Evolutionary conservation across 2,113 vertebrate species (phyloP).

Genomic region (Scytalopus superciliaris): DNA sequence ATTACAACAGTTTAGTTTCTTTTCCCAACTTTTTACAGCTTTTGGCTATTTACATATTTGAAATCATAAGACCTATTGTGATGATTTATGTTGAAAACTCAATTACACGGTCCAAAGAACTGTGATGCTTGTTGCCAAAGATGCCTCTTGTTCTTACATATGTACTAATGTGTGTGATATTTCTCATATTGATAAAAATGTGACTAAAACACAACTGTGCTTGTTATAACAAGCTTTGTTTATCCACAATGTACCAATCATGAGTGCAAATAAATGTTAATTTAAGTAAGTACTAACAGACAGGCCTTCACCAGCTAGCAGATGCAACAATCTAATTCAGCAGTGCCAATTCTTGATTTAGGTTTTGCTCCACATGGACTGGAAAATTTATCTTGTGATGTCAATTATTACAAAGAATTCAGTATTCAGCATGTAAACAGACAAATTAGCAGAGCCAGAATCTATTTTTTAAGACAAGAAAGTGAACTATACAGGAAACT

Average conservation of each 20-base stretch:
- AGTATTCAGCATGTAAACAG: neutral
- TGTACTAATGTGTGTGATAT: neutral
- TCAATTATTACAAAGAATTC: neutral
- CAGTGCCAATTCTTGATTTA: neutral
- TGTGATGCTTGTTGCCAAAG: neutral
- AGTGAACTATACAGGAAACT: neutral
- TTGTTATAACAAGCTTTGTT: neutral
- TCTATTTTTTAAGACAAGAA: neutral
- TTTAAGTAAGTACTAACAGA: neutral
- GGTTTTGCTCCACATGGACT: neutral
- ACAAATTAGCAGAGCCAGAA: neutral
- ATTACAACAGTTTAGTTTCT: neutral
- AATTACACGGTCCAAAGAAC: neutral
- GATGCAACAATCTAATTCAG: neutral
- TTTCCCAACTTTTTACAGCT: neutral
- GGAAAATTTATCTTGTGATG: neutral
- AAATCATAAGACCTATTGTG: neutral
- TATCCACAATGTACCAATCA: neutral
- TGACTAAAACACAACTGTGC: neutral
- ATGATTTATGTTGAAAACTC: neutral
- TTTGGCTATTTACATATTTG: neutral
- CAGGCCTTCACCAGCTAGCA: neutral
- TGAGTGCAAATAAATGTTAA: neutral
- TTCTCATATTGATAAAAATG: neutral
- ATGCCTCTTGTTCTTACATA: neutral